Evolutionary conservation across 2,797 vertebrate genomes (phyloP).

Genomic region (Poeciliopsis infans): DNA sequence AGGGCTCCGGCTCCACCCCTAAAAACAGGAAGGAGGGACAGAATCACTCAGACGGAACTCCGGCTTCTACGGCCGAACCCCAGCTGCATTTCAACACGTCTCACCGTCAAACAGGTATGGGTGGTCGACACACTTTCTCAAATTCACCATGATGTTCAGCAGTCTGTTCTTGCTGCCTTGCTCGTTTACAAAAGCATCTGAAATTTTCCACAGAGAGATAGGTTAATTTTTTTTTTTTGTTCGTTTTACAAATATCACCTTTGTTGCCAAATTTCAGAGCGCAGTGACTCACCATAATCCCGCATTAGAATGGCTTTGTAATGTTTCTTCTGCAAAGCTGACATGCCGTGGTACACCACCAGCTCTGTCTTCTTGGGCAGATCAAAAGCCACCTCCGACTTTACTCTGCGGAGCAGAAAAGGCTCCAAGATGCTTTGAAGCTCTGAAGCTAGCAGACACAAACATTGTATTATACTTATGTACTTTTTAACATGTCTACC

Average conservation of each 20-base stretch:
- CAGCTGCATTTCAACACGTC: constrained; percentile 18
- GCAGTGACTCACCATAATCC: constrained; percentile 83
- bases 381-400: constrained; percentile 88
- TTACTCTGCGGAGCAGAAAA: constrained; percentile 91
- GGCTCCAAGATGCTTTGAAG: constrained; percentile 88
- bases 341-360: constrained; percentile 92
- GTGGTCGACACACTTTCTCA: constrained; percentile 93
- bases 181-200: constrained; percentile 88
- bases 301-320: constrained; percentile 91
- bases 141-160: constrained; percentile 89
- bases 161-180: constrained; percentile 82
- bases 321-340: constrained; percentile 89
- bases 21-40: neutral
- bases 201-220: constrained; percentile 45
- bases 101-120: constrained; percentile 94
- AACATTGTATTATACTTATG: neutral
- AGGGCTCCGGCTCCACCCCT: constrained; percentile 97
- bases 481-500: neutral
- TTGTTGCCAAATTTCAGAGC: neutral
- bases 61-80: neutral
- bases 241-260: neutral
- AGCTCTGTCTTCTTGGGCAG: constrained; percentile 91
- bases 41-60: neutral
- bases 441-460: constrained; percentile 79
- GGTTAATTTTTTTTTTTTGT: no score